Percentiles rank a stretch among this genome's conserved stretches.
Conservation (phyloP, 1,140 invertebrate genomes). For the Leptinotarsa texana region DNA sequence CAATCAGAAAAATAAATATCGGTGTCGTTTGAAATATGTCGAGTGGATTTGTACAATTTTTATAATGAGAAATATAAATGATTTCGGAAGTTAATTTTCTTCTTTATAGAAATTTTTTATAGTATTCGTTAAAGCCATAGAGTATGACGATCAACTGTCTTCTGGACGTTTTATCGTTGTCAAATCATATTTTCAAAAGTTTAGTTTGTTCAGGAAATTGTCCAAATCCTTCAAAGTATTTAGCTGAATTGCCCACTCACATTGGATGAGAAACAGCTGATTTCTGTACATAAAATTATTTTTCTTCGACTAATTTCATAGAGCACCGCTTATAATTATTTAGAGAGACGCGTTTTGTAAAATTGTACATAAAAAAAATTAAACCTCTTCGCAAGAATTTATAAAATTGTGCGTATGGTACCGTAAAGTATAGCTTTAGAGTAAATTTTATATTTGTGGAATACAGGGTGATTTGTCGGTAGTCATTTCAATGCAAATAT, state of each 20-base stretch:
- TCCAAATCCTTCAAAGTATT: background rate
- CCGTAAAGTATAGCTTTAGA: slow-evolving; percentile 39
- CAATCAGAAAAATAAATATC: slow-evolving; percentile 6
- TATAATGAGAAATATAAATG: background rate
- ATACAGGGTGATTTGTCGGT: background rate
- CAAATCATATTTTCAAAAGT: background rate
- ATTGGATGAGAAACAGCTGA: slow-evolving; percentile 31
- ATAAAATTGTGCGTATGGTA: slow-evolving; percentile 46
- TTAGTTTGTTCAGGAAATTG: background rate
- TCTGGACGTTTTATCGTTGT: background rate
- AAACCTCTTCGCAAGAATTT: slow-evolving; percentile 51
- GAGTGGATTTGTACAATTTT: background rate
- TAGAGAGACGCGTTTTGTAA: slow-evolving; percentile 36
- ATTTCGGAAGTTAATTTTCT: no score
- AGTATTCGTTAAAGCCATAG: no score
- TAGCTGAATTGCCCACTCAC: slow-evolving; percentile 36
- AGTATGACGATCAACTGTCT: no score
- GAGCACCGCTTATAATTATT: slow-evolving; percentile 49
- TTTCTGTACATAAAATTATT: slow-evolving; percentile 9
- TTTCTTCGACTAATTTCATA: slow-evolving; percentile 33
- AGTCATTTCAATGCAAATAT: no score
- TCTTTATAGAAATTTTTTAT: no score
- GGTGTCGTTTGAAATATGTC: slow-evolving; percentile 2
- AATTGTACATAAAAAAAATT: slow-evolving; percentile 28
- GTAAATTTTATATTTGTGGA: background rate